These are phyloP conservation scores for Harmothoe impar DNA, from an alignment of 2,888 invertebrate species.

Conservation along the genomic window DNA sequence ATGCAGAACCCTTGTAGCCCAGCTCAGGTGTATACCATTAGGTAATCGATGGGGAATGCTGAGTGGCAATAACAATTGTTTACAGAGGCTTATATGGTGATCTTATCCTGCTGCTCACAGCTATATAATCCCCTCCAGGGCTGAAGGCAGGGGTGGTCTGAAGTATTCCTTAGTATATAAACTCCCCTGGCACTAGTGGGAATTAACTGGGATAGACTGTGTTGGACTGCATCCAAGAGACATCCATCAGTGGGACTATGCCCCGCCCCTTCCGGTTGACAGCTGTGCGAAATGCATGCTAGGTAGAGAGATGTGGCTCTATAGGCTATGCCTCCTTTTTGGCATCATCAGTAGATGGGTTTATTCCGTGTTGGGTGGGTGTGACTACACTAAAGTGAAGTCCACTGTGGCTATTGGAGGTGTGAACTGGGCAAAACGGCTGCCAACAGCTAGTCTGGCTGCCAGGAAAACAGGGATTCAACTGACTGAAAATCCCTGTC, in stretches of 20 bases:
- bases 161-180: not conserved
- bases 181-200: not conserved
- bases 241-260: not conserved
- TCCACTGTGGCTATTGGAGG: no score
- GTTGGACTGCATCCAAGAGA: conserved; percentile 3
- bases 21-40: no score
- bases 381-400: no score
- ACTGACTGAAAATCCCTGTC: not conserved
- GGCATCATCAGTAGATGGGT: no score
- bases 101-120: no score
- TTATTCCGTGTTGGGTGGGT: no score
- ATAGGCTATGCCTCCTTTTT: no score
- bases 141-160: not conserved
- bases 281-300: not conserved
- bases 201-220: not conserved
- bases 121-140: not conserved
- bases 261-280: not conserved
- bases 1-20: no score
- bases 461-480: conserved; percentile 4
- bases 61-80: no score
- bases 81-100: no score
- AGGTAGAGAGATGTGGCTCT: not conserved
- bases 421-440: no score
- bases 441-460: not conserved
- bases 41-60: no score